These are phyloP conservation scores for Spizaetus ornatus DNA, from an alignment of 2,113 vertebrate species.

Conservation along the genomic window DNA sequence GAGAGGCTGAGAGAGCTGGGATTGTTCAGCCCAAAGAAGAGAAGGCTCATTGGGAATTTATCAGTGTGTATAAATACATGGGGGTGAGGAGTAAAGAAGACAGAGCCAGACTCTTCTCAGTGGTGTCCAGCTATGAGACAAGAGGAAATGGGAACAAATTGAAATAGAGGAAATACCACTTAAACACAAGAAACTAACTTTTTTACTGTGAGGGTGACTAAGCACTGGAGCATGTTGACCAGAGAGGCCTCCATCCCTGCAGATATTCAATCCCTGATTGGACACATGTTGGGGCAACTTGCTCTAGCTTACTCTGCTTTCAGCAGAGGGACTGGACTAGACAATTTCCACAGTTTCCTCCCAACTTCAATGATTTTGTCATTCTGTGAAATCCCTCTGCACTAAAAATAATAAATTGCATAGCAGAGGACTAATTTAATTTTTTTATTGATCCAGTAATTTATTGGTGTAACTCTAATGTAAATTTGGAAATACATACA, in stretches of 20 bases:
- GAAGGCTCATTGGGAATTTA: background rate
- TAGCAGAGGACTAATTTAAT: background rate
- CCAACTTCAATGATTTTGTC: background rate
- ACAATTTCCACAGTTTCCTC: background rate
- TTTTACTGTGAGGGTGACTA: background rate
- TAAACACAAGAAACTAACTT: background rate
- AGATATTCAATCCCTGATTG: background rate
- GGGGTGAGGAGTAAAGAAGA: background rate
- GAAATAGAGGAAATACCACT: background rate
- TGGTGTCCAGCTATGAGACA: background rate
- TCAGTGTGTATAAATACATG: background rate
- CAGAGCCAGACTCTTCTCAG: background rate
- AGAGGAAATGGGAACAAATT: background rate
- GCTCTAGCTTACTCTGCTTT: background rate
- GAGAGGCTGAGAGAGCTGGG: background rate
- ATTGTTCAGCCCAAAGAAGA: background rate
- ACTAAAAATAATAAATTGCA: background rate
- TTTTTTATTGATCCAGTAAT: background rate
- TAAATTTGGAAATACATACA: background rate
- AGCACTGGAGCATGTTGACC: background rate
- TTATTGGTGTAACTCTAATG: background rate
- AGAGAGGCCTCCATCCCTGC: background rate
- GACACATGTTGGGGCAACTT: background rate
- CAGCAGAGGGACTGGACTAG: background rate
- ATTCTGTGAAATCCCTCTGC: background rate